phyloP scores from a whole-genome alignment of 2,113 vertebrate species.

The Columba janthina region DNA sequence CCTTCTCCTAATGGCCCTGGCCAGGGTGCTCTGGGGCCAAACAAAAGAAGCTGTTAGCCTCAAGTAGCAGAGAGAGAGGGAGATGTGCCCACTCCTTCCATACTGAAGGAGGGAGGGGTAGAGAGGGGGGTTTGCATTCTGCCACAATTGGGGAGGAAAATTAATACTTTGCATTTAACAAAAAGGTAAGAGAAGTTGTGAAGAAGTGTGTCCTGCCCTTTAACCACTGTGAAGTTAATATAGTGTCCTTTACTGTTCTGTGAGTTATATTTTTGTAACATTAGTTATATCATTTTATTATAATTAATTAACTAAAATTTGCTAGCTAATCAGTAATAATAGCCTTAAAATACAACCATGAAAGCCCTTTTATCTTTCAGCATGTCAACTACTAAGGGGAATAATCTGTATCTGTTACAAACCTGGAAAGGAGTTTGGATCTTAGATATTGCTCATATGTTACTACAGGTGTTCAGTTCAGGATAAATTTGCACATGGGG shows the following conservation, averaged over 20 bases:
- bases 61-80: too few species aligned
- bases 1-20: too few species aligned
- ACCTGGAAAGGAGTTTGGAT: neutral
- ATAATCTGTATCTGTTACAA: neutral
- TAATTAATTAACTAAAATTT: neutral
- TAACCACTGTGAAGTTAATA: neutral
- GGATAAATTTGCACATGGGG: neutral
- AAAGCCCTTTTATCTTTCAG: neutral
- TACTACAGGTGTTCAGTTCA: neutral
- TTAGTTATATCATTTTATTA: neutral
- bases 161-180: neutral
- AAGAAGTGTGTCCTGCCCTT: neutral
- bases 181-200: neutral
- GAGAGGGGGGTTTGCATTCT: too few species aligned
- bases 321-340: neutral
- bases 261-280: neutral
- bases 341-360: neutral
- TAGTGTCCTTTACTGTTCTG: neutral
- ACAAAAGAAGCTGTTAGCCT: too few species aligned
- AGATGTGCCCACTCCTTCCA: too few species aligned
- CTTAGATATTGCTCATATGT: neutral
- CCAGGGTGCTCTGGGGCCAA: too few species aligned
- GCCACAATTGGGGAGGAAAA: neutral
- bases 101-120: too few species aligned
- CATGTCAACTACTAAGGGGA: neutral